Evolutionary conservation across 2,888 invertebrate species (phyloP), one percentile per base, ranked within the genome.

Genomic region (Leptura quadrifasciata): DNA sequence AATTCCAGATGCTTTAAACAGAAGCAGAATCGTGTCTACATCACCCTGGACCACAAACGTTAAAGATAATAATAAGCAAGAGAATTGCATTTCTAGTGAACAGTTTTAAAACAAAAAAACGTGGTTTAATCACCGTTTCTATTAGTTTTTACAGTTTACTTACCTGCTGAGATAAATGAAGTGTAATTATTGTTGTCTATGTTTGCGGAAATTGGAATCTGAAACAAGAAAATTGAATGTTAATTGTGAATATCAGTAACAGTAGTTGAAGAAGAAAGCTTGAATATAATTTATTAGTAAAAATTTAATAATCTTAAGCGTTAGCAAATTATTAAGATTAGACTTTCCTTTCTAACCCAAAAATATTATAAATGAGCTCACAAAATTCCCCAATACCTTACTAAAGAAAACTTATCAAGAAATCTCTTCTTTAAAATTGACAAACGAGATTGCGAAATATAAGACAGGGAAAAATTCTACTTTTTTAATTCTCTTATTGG

Each of bases 41-140:
- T n/a, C n/a, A n/a, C 5, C 31, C 60, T 27, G n/a, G 60, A 60
- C 60, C 60, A n/a, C 60, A 60, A 15, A 60, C 60, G 31, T 60
- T 27, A 60, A n/a, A n/a, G 31, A 60, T 60, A 60, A 60, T 60
- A 60, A 60, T 27, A 27, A 60, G 60, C 31, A 60, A 21, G n/a
- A 27, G 15, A 60, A 24, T 27, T 24, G 27, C 27, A 60, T n/a
- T n/a, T 12, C 15, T n/a, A n/a, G 31, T 27, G 31, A 27, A 60
- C 27, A 60, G 31, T 15, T 10, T 24, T 6, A 21, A n/a, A 31
- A 31, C 24, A 27, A 60, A n/a, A 31, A 27, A 60, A 27, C 27
- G 31, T n/a, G 1, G 21, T 31, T 60, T n/a, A 27, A 60, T n/a
- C n/a, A 60, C 60, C 27, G 60, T n/a, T 24, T 24, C 60, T 60